Evolutionary conservation across 2,113 vertebrate species (phyloP).

Genomic region (Microcebus ravelobensis): DNA sequence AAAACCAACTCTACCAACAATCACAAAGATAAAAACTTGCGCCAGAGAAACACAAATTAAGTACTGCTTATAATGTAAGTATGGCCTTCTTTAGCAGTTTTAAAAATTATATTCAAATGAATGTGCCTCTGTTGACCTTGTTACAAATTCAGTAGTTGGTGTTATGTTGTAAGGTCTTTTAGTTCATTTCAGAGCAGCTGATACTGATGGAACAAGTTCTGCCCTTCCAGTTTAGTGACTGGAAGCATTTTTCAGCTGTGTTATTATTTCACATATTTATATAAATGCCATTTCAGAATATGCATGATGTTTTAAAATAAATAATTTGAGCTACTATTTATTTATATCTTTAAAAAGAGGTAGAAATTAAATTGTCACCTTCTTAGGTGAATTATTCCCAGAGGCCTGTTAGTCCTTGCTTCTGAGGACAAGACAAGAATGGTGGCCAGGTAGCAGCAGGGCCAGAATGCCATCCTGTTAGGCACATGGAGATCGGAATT

Average conservation of each 20-base stretch:
- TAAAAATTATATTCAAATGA: neutral
- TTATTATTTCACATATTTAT: neutral
- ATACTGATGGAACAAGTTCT: neutral
- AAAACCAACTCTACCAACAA: conserved; percentile 99
- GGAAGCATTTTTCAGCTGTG: neutral
- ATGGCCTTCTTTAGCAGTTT: conserved; percentile 62
- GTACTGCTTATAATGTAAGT: conserved; percentile 85
- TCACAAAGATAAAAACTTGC: conserved; percentile 99
- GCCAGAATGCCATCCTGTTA: neutral
- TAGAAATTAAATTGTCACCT: conserved; percentile 9
- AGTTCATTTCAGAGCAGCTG: conserved; percentile 42
- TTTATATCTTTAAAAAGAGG: neutral
- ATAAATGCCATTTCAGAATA: conserved; percentile 33
- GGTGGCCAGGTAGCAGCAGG: neutral
- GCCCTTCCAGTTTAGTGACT: neutral
- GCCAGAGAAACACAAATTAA: conserved; percentile 99
- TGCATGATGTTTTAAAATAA: neutral
- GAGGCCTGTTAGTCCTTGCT: neutral
- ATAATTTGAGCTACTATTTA: neutral
- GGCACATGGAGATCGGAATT: conserved; percentile 63
- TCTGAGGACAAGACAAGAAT: neutral
- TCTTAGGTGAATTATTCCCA: neutral
- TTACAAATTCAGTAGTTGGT: neutral
- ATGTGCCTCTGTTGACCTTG: conserved; percentile 39
- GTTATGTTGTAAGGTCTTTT: neutral